phyloP scores from a whole-genome alignment of 2,797 vertebrate genomes.

The Myotis vivesi region DNA sequence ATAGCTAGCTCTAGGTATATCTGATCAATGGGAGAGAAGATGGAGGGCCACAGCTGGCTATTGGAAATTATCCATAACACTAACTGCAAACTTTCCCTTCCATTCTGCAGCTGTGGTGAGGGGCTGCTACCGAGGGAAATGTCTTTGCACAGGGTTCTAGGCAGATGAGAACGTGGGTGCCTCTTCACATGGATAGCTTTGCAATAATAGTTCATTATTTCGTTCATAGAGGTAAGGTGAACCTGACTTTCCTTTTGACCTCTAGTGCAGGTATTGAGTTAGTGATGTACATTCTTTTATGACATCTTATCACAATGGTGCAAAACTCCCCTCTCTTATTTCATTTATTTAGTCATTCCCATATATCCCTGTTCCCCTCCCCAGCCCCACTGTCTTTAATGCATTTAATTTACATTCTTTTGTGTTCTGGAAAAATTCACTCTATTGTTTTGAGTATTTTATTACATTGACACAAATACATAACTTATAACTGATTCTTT shows the following conservation, averaged over 20 bases:
- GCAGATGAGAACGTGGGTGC: neutral
- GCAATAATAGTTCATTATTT: neutral
- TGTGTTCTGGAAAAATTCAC: neutral
- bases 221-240: neutral
- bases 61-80: neutral
- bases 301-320: neutral
- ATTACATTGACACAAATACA: neutral
- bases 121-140: neutral
- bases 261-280: neutral
- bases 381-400: neutral
- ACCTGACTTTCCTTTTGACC: neutral
- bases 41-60: neutral
- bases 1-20: neutral
- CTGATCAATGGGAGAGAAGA: neutral
- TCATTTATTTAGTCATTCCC: neutral
- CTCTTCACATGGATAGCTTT: neutral
- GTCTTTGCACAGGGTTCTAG: neutral
- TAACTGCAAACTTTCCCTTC: neutral
- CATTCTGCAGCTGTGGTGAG: neutral
- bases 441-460: conserved; percentile 6
- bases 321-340: neutral
- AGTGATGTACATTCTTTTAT: neutral
- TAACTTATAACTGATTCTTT: neutral
- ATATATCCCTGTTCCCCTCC: neutral
- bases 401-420: neutral